Base-by-base conservation (phyloP, 2,797 vertebrate genomes). In the Myotis findleyi region DNA sequence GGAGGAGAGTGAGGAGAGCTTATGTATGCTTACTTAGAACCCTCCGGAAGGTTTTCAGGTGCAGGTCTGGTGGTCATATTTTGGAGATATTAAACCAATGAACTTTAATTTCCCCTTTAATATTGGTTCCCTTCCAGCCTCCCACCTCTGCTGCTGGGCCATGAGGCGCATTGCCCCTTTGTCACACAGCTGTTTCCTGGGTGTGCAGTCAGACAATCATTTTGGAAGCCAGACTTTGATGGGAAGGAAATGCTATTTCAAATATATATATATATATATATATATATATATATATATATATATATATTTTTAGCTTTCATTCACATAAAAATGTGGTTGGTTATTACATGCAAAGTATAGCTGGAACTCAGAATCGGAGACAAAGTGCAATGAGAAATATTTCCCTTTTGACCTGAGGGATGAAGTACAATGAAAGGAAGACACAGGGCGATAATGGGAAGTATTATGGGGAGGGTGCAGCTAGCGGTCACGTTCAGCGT, bases 11-110 rank as follows among this genome's bases (percentile, higher is more conserved):
- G 68, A 23, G 5, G n/a, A 66, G 69, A 38, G 3, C 76, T 72
- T 51, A 47, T 23, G 73, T 47, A 27, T 0, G 36, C 13, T 92
- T 68, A 20, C 47, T 44, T 90, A 59, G 59, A 79, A 55, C 12
- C 21, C 41, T 27, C 64, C 89, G 62, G 49, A 55, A 71, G 73
- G 36, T 20, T 96, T 84, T 57, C 62, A 81, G 49, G 64, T 36
- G 72, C 12, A 4, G 82, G 17, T 27, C 62, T 23, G 13, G 79
- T 66, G 73, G 53, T 44, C 71, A 44, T 62, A 64, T 92, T 93
- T 89, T 66, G 64, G 93, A 69, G 36, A 62, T 76, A 89, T 62
- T 76, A 91, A 91, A 36, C 82, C 71, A 57, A 10, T 57, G 8
- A 5, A n/a, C 30, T 89, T 91, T 71, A 53, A 80, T 91, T 85